A percentile compares a stretch with the other conserved stretches of the same genome.
phyloP scores from a whole-genome alignment of 2,797 vertebrate species.

The Helicolenus hilgendorfi region DNA sequence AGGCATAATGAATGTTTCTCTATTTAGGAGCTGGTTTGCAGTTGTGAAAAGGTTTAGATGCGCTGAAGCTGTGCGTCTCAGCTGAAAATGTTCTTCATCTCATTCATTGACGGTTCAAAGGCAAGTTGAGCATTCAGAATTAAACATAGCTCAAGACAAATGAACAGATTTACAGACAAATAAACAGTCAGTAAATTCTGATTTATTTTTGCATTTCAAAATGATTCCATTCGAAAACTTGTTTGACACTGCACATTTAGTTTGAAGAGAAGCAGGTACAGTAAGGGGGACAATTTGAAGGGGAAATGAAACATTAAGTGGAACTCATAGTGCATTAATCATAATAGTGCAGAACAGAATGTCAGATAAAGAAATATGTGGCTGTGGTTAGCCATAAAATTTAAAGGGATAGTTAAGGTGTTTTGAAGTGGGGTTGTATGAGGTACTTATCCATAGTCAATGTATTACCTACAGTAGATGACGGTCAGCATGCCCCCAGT shows the following conservation, averaged over 20 bases:
- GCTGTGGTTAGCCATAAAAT: constrained; percentile 4
- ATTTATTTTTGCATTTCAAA: constrained; percentile 58
- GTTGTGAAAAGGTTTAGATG: constrained; percentile 38
- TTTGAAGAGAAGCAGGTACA: constrained; percentile 27
- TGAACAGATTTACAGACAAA: constrained; percentile 35
- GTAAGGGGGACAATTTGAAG: constrained; percentile 8
- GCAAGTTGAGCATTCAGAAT: constrained; percentile 10
- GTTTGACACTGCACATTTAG: constrained; percentile 42
- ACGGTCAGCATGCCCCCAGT: not conserved
- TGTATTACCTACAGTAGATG: not conserved
- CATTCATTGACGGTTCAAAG: not conserved
- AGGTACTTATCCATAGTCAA: not conserved
- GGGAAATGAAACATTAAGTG: constrained; percentile 32
- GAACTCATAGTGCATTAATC: constrained; percentile 38
- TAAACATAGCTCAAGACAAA: constrained; percentile 16
- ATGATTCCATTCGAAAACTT: constrained; percentile 32
- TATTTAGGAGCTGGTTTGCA: constrained; percentile 52
- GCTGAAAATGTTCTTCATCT: constrained; percentile 15
- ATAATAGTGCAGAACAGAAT: constrained; percentile 27
- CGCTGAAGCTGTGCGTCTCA: not conserved
- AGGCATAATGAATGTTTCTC: constrained; percentile 64
- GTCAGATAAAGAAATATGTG: constrained; percentile 31
- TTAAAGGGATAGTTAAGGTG: not conserved
- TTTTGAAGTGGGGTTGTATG: not conserved
- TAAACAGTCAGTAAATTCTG: constrained; percentile 35